phyloP scores from a whole-genome alignment of 1,140 invertebrate genomes.

The Pararge aegeria region DNA sequence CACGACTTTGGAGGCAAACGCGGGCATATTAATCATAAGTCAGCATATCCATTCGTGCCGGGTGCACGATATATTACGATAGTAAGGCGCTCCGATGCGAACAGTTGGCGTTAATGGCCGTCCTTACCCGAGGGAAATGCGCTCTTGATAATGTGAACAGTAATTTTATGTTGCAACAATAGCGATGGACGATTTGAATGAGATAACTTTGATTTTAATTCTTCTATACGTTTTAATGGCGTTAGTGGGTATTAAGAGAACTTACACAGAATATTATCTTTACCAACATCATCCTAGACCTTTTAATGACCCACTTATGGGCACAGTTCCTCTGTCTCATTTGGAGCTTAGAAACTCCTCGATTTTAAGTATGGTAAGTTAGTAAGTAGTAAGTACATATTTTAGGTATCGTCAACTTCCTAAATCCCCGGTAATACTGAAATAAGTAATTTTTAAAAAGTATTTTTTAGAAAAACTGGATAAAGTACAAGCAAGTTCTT shows the following conservation, averaged over 20 bases:
- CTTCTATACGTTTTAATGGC: not conserved
- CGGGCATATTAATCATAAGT: conserved; percentile 45
- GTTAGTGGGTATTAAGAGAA: not conserved
- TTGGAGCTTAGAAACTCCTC: too few species aligned
- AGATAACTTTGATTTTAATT: conserved; percentile 31
- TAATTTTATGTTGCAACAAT: conserved; percentile 54
- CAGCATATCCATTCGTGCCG: conserved; percentile 34
- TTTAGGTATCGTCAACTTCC: too few species aligned
- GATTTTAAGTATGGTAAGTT: too few species aligned
- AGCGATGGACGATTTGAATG: conserved; percentile 34
- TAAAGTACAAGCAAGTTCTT: too few species aligned
- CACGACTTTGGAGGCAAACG: conserved; percentile 22
- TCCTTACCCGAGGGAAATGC: conserved; percentile 45
- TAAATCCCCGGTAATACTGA: too few species aligned
- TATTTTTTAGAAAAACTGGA: too few species aligned
- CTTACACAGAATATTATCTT: too few species aligned
- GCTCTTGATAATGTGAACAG: conserved; percentile 46
- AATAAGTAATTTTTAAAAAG: too few species aligned
- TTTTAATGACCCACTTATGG: too few species aligned
- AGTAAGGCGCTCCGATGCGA: conserved; percentile 40
- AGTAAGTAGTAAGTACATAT: too few species aligned
- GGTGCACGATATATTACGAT: conserved; percentile 49
- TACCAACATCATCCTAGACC: too few species aligned
- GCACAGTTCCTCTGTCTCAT: too few species aligned
- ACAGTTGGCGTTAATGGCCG: conserved; percentile 56